Base-by-base conservation (phyloP, 2,888 invertebrate species). In the Scrobipalpa costella region DNA sequence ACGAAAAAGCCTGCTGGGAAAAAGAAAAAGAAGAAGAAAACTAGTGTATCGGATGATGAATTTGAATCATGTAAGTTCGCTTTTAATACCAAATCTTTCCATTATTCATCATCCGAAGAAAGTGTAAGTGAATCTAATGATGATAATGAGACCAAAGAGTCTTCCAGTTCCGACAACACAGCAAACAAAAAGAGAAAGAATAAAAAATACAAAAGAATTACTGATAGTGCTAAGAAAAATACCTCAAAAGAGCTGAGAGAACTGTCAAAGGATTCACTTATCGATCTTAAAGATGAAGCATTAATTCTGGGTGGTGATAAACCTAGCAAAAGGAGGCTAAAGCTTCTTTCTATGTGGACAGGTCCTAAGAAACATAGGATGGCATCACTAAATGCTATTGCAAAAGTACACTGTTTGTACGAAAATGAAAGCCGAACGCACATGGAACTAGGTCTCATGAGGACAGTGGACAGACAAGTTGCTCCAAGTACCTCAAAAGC, bases 381-480 rank as follows among this genome's bases (percentile, higher is more conserved):
- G 85, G 98, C 98, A 44, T 97, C 97, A 1, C 85, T 98, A 36
- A 98, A 98, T 80, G 98, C 98, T 0, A 84, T 96, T 71, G 97
- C 97, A 33, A 97, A 97, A 90, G 97, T 98, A 1, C 97, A 97
- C 81, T 97, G 97, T 77, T 92, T 98, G 27, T 97, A 97, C 77
- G 97, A 97, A 84, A 97, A 97, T 79, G 97, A 97, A 86, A 95
- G 95, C 61, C 92, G 95, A 60, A 94, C 94, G 0, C 95, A 95
- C 66, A 93, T 95, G 77, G 93, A 94, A 74, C 73, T 94, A 67
- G 94, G 94, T 0, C 77, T 92, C 50, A 90, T 92, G 87, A 90
- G 85, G 79, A 92, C 91, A 21, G 71, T 90, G 57, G 89, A 91
- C 49, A 79, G 89, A 66, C 92, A 90, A 72, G 69, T 81, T 13